Base-by-base conservation (phyloP, 35 echinoderm and acorn worm species). In the Strongylocentrotus purpuratus region DNA sequence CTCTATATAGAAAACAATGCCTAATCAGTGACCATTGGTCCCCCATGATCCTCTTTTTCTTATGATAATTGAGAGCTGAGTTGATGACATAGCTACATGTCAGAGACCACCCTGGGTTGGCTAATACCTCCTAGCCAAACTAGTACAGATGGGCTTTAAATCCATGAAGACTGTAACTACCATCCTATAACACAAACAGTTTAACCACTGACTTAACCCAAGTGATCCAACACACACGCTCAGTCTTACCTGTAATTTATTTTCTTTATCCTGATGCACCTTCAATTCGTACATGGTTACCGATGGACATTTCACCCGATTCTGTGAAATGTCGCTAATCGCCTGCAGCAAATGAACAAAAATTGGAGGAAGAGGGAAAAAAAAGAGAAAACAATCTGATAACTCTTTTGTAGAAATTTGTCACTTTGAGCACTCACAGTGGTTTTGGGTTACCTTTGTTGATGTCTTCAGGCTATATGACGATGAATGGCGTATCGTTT, bases 181-280 rank as follows among this genome's bases (percentile, higher is more conserved):
- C 65, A 78, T 70, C 61, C 61, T 70, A 70, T 2, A 70, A 25
- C n/a, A n/a, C 65, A 22, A 78, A 28, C 22, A 78, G 7, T 4
- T 22, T 78, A 78, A 78, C 65, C 20, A 78, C 65, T 28, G 5
- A n/a, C 20, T 78, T 28, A 28, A 2, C 7, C 33, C 87, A 45
- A 45, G 31, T 33, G 11, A 33, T 18, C 4, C 31, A 89, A 20
- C 7, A 2, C 7, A 11, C 87, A 45, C 4, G 32, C 12, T 88
- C 45, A 88, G 14, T 25, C 96, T 92, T 93, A 99, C 98, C 98
- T 99, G 98, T 97, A 99, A 88, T 94, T 99, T 99, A 46, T 97
- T 97, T 93, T 96, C 95, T 95, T 97, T 99, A 61, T 99, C 98
- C 92, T 99, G 98, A 32, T 96, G 95, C 58, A 58, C 92, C 94